phyloP scores from a whole-genome alignment of 2,113 vertebrate species.

The Corythoichthys haematopterus region DNA sequence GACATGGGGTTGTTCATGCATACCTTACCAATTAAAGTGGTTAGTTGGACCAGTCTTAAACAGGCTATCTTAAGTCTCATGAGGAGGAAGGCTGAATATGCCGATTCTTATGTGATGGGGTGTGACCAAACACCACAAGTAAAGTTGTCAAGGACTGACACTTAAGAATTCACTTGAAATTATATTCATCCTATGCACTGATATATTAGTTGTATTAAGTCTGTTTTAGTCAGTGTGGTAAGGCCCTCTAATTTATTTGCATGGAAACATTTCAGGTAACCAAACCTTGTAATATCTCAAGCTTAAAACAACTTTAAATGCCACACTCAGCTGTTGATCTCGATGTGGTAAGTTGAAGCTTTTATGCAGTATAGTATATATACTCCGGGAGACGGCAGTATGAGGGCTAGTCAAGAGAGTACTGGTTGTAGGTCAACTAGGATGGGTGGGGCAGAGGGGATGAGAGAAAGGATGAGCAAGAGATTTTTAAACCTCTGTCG shows the following conservation, averaged over 20 bases:
- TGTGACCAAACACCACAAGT: not conserved
- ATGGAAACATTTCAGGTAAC: not conserved
- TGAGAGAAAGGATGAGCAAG: conserved; percentile 48
- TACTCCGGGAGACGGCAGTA: conserved; percentile 37
- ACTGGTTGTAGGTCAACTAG: conserved; percentile 45
- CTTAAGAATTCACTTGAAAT: not conserved
- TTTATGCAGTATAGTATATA: conserved; percentile 25
- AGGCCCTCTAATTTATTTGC: not conserved
- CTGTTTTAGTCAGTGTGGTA: not conserved
- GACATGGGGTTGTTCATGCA: not conserved
- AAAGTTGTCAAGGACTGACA: not conserved
- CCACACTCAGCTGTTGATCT: not conserved
- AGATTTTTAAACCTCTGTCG: conserved; percentile 45
- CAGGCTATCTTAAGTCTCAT: not conserved
- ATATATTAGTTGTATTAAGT: not conserved
- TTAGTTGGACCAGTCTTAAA: not conserved
- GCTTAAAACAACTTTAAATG: not conserved
- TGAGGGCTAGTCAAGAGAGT: conserved; percentile 39
- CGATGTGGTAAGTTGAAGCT: not conserved
- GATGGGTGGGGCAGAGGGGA: conserved; percentile 41
- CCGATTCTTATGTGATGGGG: conserved; percentile 6
- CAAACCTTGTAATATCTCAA: not conserved
- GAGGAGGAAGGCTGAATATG: not conserved
- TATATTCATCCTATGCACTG: not conserved
- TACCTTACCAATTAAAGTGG: not conserved